Base-by-base conservation (phyloP, 2,888 invertebrate genomes). In the Camponotus fellah region DNA sequence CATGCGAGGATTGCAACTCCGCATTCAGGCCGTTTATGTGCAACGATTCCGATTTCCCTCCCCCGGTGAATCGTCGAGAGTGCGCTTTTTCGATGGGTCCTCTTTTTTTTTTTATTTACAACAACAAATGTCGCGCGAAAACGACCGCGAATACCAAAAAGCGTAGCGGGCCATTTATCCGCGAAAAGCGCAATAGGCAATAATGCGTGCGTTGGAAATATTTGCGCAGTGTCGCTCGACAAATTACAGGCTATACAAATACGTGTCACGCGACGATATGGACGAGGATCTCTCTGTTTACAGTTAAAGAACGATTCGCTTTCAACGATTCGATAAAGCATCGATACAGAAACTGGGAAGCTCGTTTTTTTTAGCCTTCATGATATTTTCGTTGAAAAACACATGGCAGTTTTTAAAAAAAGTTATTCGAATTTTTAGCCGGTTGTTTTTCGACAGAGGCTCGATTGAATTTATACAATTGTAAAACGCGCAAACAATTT, bases 291-390 rank as follows among this genome's bases (percentile, higher is more conserved):
- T 46, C 53, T 53, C 71, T 80, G 46, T 72, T 80, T 77, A 77
- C 69, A 53, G 69, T 56, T 68, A 69, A 77, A 77, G 77, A 69
- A 40, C 53, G 40, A 53, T 77, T 56, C 56, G 32, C 64, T 14
- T 12, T 75, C 62, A 43, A 62, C 43, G 3, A 43, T n/a, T 64
- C 14, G 43, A 75, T 64, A 43, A 40, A 62, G 64, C 34, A 26
- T 40, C 17, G 26, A 40, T 58, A 72, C 4, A 43, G 34, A 64
- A 34, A 72, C n/a, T n/a, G 34, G 34, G 34, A 5, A 21, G n/a
- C 14, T 34, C 37, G 21, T 12, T 56, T 43, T 46, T 74, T 60
- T 46, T 64, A 8, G 8, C 8, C 8, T 53, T 34, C 46, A 43
- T 21, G 34, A 75, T 46, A 32, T 64, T 75, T 12, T 43, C 10